Evolutionary conservation across 2,113 vertebrate genomes (phyloP), one percentile per base, ranked within the genome.

Genomic region (Dicaeum eximium): DNA sequence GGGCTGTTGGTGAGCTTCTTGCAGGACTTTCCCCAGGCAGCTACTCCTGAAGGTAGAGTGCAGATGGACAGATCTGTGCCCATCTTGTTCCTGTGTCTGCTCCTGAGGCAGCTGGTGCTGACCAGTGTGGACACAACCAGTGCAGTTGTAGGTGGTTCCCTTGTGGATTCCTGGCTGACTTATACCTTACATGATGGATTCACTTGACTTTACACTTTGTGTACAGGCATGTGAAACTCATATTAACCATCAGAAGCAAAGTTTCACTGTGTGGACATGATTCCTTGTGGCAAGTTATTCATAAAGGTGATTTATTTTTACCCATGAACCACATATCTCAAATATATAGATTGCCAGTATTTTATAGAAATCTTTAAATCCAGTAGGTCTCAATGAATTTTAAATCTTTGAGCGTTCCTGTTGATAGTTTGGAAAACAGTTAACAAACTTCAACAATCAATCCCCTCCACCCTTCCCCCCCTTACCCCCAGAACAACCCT

Each of bases 401-500:
- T 54, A 78, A 75, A 7, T 24, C 14, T 40, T 44, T 9, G 58
- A 47, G 9, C 35, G 17, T 58, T 96, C 84, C 31, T 70, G 1
- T 18, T 84, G 28, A 25, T 69, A 60, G 11, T n/a, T 69, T 51
- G 74, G 67, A 69, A 80, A 58, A 53, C 4, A 56, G 35, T 33
- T 58, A 48, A 48, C 3, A 51, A 79, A 22, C n/a, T 57, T 42
- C 24, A 77, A 54, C 4, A 19, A n/a, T 21, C 16, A 56, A 12
- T 15, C 3, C 5, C 11, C 3, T 1, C 9, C 4, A 4, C 4
- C 5, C 3, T 9, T 40, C 4, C 15, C 4, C 1, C 1, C 2
- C 6, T 11, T 50, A 14, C 5, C 31, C 2, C 9, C 8, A 15
- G 40, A 71, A 40, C 5, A 71, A 15, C 11, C 13, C 51, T 21